phyloP scores from a whole-genome alignment of 2,888 invertebrate genomes.

The Luperina testacea region DNA sequence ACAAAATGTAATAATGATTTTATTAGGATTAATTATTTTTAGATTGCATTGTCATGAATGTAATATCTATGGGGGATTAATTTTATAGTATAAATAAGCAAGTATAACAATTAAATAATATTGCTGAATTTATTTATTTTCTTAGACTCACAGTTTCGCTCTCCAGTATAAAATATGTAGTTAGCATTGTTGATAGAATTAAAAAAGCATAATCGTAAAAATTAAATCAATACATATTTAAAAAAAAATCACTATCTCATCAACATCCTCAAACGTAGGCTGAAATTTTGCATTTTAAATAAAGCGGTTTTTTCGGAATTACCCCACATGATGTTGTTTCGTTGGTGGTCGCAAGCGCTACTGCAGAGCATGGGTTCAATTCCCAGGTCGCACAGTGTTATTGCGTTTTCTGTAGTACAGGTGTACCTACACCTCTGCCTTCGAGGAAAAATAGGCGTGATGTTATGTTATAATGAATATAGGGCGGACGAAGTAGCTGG shows the following conservation, averaged over 20 bases:
- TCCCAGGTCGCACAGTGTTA: neutral
- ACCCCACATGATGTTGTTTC: neutral
- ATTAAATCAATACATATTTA: neutral
- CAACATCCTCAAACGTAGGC: neutral
- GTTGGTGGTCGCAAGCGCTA: no score
- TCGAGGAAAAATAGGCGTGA: no score
- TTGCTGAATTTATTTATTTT: conserved; percentile 45
- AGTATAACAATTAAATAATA: conserved; percentile 68
- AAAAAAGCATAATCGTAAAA: neutral
- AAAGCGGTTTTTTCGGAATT: neutral
- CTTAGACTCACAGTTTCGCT: neutral
- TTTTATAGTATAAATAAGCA: conserved; percentile 76
- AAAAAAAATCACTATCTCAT: neutral
- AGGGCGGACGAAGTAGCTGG: neutral
- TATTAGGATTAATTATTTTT: conserved; percentile 75
- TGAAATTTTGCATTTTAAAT: neutral
- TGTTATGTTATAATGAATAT: neutral
- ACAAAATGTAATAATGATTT: conserved; percentile 75
- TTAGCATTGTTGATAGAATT: neutral
- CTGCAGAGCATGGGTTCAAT: neutral
- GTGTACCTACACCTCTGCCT: neutral
- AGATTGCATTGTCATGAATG: conserved; percentile 79
- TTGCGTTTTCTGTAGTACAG: neutral
- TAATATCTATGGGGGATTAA: conserved; percentile 77
- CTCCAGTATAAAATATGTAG: neutral